phyloP scores from a whole-genome alignment of 2,113 vertebrate species.

The Stomatorhinus ivindoensis region DNA sequence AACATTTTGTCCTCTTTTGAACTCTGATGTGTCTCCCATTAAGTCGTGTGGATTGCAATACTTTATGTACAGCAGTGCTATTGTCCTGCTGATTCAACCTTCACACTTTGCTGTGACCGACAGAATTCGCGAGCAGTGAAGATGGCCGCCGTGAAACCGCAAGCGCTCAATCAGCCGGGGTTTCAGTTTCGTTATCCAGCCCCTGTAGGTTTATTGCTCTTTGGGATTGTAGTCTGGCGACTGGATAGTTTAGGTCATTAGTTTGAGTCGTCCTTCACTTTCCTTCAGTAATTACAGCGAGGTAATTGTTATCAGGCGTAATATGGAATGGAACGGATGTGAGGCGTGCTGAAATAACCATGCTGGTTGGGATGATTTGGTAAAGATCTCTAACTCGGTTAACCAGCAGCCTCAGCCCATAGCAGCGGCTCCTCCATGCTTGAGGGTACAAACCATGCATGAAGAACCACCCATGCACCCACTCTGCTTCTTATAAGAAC shows the following conservation, averaged over 20 bases:
- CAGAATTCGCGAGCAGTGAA: too few species aligned
- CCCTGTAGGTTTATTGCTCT: background rate
- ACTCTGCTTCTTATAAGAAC: background rate
- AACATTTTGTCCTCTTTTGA: too few species aligned
- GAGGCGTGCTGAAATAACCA: background rate
- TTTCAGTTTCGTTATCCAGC: too few species aligned
- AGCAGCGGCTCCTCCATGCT: background rate
- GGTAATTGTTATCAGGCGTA: background rate
- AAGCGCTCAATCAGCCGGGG: too few species aligned
- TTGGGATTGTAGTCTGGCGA: background rate
- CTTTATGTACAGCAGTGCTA: too few species aligned
- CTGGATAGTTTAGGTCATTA: background rate
- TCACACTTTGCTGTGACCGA: too few species aligned
- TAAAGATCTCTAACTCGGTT: background rate
- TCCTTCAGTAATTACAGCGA: background rate
- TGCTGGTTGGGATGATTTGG: background rate
- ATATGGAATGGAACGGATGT: background rate
- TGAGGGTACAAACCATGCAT: background rate
- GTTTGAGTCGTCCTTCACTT: background rate
- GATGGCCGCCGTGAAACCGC: too few species aligned
- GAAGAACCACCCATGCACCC: background rate
- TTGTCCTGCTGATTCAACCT: too few species aligned
- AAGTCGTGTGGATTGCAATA: too few species aligned
- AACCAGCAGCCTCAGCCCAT: background rate
- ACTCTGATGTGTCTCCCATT: too few species aligned